Conservation (phyloP, 2,888 invertebrate species). For the Dysmachus trigonus region DNA sequence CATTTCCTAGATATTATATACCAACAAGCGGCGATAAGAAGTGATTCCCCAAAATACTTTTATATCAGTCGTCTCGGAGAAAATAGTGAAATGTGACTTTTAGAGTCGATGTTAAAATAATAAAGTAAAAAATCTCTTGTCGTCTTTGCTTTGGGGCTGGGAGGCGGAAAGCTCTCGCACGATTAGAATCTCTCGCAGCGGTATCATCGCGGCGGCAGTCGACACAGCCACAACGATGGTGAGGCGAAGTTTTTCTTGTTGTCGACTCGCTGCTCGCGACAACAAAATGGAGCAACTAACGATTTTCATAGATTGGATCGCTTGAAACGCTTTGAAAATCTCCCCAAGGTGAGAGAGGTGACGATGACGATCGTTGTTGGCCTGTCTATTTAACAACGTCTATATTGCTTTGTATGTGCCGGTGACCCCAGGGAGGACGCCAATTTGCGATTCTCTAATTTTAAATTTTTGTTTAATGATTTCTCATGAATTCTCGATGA, state of each 20-base stretch:
- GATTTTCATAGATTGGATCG: slow-evolving; percentile 21
- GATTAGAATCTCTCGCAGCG: background rate
- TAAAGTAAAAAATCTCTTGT: background rate
- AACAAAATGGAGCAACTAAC: background rate
- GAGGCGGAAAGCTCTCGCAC: background rate
- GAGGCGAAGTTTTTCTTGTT: background rate
- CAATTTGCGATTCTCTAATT: background rate
- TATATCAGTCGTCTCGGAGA: background rate
- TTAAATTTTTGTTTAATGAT: background rate
- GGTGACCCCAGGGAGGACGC: background rate
- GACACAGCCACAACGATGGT: background rate
- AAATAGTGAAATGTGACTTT: background rate
- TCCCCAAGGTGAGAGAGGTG: background rate
- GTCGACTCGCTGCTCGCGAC: background rate
- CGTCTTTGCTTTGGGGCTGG: background rate
- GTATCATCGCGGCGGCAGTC: background rate
- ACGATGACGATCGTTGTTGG: background rate
- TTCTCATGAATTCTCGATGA: background rate
- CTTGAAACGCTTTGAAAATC: background rate
- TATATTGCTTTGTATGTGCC: background rate
- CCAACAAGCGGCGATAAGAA: background rate
- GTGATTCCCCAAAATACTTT: background rate
- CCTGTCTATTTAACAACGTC: background rate
- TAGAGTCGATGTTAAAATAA: background rate
- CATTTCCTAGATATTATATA: slow-evolving; percentile 1